Base-by-base conservation (phyloP, 2,113 vertebrate genomes). In the Myotis lucifugus region DNA sequence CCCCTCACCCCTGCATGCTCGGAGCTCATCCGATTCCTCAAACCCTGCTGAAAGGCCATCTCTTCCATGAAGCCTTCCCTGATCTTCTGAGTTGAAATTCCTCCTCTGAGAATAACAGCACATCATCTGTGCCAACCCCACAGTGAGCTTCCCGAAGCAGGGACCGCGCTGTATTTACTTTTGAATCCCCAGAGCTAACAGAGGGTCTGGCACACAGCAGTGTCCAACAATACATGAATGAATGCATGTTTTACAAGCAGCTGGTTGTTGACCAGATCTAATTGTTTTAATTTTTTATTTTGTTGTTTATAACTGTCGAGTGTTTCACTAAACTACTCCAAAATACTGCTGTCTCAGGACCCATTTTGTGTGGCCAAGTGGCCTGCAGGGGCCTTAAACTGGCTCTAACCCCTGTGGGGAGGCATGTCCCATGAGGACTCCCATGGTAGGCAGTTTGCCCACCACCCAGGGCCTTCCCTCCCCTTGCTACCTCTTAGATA, bases 211-310 rank as follows among this genome's bases (percentile, higher is more conserved):
- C 29, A 27, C 10, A 15, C 0, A 76, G 81, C 67, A 32, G 5
- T 50, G 78, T 21, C 93, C 52, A 59, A 46, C 61, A 56, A 42
- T 12, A 54, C 2, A 46, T 23, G 29, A 83, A 91, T 0, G 11
- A 90, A 92, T 21, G 66, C 5, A 1, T 4, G 0, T 46, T 23
- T 88, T 21, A 46, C 66, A 76, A 85, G 27, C 27, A 81, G 66
- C 54, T 67, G 61, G 90, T 56, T 46, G 69, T 1, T 64, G 77
- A 82, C 76, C 54, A 73, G 76, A 77, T 69, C 27, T 8, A 92
- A 88, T 46, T 74, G 29, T 54, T 87, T 85, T 87, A 84, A 23
- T 54, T 64, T 95, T 90, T 37, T 37, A 72, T 84, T 96, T 50
- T 87, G n/a, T 7, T 84, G 46, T 61, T 32, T 90, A 42, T 67